phyloP scores from a whole-genome alignment of 2,797 vertebrate genomes.

The Tragelaphus oryx region DNA sequence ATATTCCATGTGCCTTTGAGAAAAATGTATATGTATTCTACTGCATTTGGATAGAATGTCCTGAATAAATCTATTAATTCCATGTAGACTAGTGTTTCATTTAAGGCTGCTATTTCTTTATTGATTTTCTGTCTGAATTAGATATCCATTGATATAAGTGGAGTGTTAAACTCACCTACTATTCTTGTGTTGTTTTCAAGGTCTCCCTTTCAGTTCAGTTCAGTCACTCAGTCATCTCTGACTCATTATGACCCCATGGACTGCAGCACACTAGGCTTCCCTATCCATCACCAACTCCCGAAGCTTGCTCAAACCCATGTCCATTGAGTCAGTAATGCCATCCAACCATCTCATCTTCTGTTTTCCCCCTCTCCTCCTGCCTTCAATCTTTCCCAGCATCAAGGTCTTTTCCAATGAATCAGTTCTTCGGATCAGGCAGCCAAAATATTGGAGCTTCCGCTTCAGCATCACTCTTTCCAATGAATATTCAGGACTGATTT shows the following conservation, averaged over 20 bases:
- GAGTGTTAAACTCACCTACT: background rate
- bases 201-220: background rate
- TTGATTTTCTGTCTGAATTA: background rate
- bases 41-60: background rate
- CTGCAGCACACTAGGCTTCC: background rate
- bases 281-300: background rate
- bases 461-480: background rate
- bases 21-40: background rate
- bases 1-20: background rate
- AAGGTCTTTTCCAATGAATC: background rate
- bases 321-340: background rate
- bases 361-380: background rate
- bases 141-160: background rate
- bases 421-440: fast-evolving
- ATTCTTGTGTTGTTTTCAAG: background rate
- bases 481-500: background rate
- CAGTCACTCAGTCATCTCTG: background rate
- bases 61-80: background rate
- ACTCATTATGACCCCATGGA: background rate
- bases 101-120: background rate
- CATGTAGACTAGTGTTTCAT: background rate
- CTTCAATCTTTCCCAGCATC: background rate
- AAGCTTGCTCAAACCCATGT: background rate
- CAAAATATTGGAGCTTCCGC: background rate
- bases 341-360: background rate